Evolutionary conservation across 2,797 vertebrate species (phyloP).

Genomic region (Coendou prehensilis): DNA sequence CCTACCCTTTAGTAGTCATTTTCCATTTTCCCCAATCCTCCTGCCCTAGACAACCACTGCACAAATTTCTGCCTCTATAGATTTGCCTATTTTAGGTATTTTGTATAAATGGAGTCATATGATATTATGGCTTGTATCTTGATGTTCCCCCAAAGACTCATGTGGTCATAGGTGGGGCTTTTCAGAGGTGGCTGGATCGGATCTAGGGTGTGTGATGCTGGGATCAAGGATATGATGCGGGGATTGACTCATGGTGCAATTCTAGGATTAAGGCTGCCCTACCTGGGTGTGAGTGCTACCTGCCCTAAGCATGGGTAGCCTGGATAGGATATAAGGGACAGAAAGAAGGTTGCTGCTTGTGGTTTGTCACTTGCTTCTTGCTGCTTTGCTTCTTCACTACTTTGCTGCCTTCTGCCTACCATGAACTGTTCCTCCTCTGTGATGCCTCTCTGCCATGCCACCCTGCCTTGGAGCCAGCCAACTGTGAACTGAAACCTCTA

Average conservation of each 20-base stretch:
- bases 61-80: conserved; percentile 13
- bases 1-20: background rate
- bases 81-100: conserved; percentile 10
- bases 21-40: background rate
- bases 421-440: background rate
- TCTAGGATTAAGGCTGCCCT: background rate
- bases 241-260: background rate
- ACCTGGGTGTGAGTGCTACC: background rate
- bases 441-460: background rate
- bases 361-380: background rate
- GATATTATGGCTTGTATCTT: background rate
- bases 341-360: background rate
- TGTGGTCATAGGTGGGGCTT: too few species aligned
- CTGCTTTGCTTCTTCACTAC: background rate
- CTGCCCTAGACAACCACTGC: background rate
- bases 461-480: background rate
- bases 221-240: background rate
- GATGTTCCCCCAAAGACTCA: background rate
- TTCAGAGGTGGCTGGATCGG: background rate
- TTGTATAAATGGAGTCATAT: background rate
- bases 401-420: background rate
- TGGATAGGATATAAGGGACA: background rate
- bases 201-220: background rate
- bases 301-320: background rate
- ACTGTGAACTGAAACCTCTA: background rate